These are phyloP conservation scores for Myotis brandtii DNA, from an alignment of 2,113 vertebrate species.

Conservation along the genomic window DNA sequence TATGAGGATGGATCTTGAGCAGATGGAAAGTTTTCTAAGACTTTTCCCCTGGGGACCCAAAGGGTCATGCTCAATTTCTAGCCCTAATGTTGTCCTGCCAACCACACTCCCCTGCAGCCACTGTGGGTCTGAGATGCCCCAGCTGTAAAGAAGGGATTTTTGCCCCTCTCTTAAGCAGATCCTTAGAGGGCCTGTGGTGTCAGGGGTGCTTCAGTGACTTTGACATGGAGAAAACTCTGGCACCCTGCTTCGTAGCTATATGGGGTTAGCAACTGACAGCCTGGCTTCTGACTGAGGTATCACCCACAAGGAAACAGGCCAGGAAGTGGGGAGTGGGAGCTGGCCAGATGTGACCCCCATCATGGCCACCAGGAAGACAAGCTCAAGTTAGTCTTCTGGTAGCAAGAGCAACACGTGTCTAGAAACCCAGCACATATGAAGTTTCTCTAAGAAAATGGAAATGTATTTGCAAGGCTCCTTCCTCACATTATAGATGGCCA, in stretches of 20 bases:
- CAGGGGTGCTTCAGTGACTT: background rate
- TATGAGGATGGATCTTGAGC: background rate
- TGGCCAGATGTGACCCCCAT: background rate
- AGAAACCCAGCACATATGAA: background rate
- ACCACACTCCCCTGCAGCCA: background rate
- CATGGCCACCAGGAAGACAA: background rate
- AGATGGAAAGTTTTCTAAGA: slow-evolving; percentile 16
- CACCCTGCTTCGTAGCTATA: background rate
- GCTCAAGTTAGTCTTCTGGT: background rate
- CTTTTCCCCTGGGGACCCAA: slow-evolving; percentile 25
- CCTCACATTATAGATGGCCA: background rate
- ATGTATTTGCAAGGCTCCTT: background rate
- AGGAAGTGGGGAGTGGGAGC: background rate
- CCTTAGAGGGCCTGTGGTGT: background rate
- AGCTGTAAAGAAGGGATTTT: background rate
- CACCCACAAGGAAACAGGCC: background rate
- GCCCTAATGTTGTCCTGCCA: background rate
- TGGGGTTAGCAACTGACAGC: background rate
- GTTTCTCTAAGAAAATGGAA: slow-evolving; percentile 8
- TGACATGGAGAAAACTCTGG: background rate
- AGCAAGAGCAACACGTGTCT: background rate
- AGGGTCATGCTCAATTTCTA: background rate
- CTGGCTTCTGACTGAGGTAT: slow-evolving; percentile 1
- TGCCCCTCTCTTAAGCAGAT: background rate
- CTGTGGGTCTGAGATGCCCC: background rate